Conservation (phyloP, 2,888 invertebrate genomes). For the Sinotaia quadrata region DNA sequence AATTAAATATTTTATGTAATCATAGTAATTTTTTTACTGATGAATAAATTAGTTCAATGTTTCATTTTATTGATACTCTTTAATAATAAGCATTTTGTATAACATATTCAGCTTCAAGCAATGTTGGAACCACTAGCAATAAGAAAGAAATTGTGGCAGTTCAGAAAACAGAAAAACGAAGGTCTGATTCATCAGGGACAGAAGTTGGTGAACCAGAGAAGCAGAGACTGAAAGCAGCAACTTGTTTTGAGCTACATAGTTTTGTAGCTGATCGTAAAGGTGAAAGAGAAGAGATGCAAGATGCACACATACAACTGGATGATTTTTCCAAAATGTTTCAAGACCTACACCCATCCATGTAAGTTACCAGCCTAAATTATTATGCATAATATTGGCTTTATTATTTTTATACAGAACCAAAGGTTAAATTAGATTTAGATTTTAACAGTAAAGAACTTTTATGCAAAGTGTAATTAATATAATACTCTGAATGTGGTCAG, state of each 20-base stretch:
- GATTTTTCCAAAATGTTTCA: constrained; percentile 61
- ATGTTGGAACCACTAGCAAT: no score
- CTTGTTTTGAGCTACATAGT: constrained; percentile 55
- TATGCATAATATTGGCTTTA: neutral
- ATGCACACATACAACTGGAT: constrained; percentile 72
- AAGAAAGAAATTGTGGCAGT: neutral
- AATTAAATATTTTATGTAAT: no score
- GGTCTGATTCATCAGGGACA: neutral
- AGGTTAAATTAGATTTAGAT: no score
- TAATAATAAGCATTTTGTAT: no score
- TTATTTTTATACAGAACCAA: no score
- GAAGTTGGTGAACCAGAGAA: neutral
- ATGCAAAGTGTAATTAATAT: no score
- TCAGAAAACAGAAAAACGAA: constrained; percentile 11
- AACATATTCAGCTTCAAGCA: no score
- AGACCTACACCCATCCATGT: constrained; percentile 66
- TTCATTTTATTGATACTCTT: neutral
- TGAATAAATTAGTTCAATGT: neutral
- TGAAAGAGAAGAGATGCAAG: constrained; percentile 75
- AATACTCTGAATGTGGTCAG: no score
- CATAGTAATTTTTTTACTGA: no score
- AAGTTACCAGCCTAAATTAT: constrained; percentile 41
- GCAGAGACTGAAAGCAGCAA: neutral
- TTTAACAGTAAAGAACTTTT: no score
- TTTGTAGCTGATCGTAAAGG: constrained; percentile 71